Conservation (phyloP, 2,113 vertebrate species). For the Bos javanicus region DNA sequence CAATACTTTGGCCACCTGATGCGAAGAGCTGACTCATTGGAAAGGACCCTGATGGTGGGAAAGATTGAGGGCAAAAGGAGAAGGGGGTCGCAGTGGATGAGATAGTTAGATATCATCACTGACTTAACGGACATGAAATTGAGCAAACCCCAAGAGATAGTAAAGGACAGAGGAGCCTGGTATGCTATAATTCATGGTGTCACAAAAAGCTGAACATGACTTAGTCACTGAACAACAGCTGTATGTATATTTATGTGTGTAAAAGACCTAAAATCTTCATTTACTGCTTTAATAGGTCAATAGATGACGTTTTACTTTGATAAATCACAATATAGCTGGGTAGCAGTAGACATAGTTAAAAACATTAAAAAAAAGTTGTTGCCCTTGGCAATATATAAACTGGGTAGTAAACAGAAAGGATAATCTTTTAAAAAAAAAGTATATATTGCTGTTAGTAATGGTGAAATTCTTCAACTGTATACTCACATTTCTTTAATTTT, state of each 20-base stretch:
- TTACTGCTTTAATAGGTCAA: not conserved
- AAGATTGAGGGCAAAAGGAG: not conserved
- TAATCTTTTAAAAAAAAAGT: not conserved
- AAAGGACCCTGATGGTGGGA: not conserved
- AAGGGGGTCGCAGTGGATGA: not conserved
- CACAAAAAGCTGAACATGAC: not conserved
- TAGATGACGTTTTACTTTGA: not conserved
- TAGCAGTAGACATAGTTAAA: not conserved
- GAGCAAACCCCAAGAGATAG: not conserved
- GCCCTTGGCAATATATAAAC: not conserved
- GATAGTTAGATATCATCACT: not conserved
- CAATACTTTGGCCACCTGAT: not conserved
- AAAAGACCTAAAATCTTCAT: not conserved
- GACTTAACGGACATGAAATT: not conserved
- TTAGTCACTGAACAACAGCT: not conserved
- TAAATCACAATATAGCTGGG: not conserved
- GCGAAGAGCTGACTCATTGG: not conserved
- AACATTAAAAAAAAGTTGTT: not conserved
- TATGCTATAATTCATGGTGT: not conserved
- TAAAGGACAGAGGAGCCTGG: not conserved
- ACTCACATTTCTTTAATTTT: not conserved
- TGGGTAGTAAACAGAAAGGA: not conserved
- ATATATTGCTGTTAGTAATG: not conserved
- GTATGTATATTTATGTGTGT: not conserved
- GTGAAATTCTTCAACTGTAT: not conserved